Evolutionary conservation across 2,113 vertebrate species (phyloP).

Genomic region (Megalops atlanticus): DNA sequence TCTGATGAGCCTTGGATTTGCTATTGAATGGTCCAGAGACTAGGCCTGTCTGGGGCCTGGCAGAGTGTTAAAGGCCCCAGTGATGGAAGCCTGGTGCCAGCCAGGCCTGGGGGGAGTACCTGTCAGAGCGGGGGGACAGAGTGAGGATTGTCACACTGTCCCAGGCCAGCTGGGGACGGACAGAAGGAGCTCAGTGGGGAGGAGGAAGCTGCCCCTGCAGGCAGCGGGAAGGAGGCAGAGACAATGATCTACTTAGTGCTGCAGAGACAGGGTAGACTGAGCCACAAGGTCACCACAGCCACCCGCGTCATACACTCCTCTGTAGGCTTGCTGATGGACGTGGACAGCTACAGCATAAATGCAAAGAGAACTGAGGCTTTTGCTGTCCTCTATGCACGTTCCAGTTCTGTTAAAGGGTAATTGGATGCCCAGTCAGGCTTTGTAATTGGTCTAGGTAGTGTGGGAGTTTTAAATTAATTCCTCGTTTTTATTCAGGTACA

Average conservation of each 20-base stretch:
- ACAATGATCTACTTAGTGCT: constrained; percentile 23
- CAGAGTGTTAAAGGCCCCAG: neutral
- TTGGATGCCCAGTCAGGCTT: neutral
- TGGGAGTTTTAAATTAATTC: neutral
- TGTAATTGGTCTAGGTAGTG: neutral
- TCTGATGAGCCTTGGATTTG: constrained; percentile 7
- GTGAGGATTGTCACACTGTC: constrained; percentile 18
- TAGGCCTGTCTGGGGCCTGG: neutral
- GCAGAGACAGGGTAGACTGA: constrained; percentile 13
- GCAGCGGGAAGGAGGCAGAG: constrained; percentile 18
- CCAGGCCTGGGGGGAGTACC: constrained; percentile 7
- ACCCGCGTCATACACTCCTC: neutral
- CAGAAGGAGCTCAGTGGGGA: constrained; percentile 32
- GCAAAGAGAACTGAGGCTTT: neutral
- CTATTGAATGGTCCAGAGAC: constrained; percentile 1
- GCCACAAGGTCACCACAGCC: constrained; percentile 21
- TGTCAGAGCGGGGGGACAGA: constrained; percentile 5
- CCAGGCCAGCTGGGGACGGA: constrained; percentile 26
- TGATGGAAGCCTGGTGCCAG: constrained; percentile 8
- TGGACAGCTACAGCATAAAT: neutral
- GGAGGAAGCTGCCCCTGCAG: constrained; percentile 27
- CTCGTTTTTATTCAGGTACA: neutral
- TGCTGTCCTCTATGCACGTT: neutral
- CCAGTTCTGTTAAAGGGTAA: neutral
- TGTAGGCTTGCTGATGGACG: neutral